Evolutionary conservation across 2,113 vertebrate species (phyloP).

Genomic region (Globicephala melas): DNA sequence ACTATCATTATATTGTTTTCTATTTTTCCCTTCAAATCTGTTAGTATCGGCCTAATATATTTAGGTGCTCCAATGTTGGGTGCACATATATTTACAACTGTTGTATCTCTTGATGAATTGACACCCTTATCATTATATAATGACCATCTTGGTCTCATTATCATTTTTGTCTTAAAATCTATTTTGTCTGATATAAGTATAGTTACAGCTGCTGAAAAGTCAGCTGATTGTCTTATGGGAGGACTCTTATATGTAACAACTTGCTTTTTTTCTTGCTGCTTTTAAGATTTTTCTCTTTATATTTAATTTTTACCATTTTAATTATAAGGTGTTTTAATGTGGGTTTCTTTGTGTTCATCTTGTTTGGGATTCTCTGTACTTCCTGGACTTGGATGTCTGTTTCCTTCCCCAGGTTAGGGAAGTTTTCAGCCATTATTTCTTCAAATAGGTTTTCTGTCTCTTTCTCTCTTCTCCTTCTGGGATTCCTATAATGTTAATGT

Average conservation of each 20-base stretch:
- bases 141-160: background rate
- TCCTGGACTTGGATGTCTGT: background rate
- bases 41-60: background rate
- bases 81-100: background rate
- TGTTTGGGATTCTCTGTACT: background rate
- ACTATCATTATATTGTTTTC: background rate
- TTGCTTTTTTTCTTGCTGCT: background rate
- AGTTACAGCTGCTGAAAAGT: background rate
- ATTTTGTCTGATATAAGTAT: background rate
- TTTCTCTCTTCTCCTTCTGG: background rate
- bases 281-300: background rate
- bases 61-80: background rate
- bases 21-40: background rate
- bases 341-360: background rate
- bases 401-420: background rate
- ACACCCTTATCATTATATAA: background rate
- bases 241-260: background rate
- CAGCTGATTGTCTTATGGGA: background rate
- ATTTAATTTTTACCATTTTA: background rate
- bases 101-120: background rate
- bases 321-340: background rate
- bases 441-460: background rate
- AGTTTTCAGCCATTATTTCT: background rate
- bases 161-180: background rate
- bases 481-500: background rate